A percentile compares a stretch with the other conserved stretches of the same genome.
phyloP scores from a whole-genome alignment of 1,140 invertebrate species.

The Aphidius ervi region DNA sequence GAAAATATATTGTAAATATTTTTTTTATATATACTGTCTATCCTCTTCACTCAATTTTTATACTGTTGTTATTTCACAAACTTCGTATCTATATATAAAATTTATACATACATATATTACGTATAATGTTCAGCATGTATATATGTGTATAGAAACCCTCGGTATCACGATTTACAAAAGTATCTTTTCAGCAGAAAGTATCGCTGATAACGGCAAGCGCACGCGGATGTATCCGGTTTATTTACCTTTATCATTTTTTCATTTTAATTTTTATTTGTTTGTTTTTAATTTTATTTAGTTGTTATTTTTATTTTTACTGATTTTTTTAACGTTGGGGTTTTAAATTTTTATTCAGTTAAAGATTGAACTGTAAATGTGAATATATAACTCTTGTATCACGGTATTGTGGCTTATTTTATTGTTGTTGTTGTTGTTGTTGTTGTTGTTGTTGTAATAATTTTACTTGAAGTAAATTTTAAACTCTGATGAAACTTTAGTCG shows the following conservation, averaged over 20 bases:
- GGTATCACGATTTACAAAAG: slow-evolving; percentile 17
- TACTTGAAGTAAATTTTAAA: no score
- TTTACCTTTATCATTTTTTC: slow-evolving; percentile 5
- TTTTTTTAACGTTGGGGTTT: no score
- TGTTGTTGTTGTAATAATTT: no score
- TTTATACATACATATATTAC: neutral
- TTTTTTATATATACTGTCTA: neutral
- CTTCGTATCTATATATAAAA: slow-evolving; percentile 3
- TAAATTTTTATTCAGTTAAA: no score
- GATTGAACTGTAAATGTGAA: no score
- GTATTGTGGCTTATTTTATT: no score
- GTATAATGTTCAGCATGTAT: no score
- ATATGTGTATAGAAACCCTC: neutral
- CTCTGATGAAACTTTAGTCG: no score
- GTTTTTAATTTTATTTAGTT: no score
- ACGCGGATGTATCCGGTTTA: slow-evolving; percentile 13
- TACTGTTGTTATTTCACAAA: neutral
- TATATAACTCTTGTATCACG: no score
- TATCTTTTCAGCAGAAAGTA: slow-evolving; percentile 23
- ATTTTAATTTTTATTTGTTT: neutral
- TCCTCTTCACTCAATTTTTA: neutral
- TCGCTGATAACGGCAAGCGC: slow-evolving; percentile 16
- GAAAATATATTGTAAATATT: slow-evolving; percentile 18
- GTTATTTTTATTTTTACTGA: no score
- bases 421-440: no score